Evolutionary conservation across 2,888 invertebrate species (phyloP).

Genomic region (Lucinisca nassula): DNA sequence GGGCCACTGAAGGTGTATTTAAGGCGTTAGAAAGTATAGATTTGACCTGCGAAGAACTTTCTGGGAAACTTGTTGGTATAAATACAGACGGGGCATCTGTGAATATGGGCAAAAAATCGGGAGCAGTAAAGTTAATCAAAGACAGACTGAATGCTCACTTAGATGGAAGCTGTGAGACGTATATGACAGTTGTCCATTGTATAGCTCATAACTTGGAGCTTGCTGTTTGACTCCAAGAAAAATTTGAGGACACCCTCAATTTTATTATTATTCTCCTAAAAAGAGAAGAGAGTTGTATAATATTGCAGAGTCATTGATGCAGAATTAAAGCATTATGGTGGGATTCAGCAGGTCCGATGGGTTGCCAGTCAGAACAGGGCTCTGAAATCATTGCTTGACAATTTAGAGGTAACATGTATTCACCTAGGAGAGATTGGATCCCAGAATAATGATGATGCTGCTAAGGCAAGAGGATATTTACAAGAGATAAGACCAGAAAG

Average conservation of each 20-base stretch:
- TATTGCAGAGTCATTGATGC: constrained; percentile 10
- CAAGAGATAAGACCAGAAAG: constrained; percentile 14
- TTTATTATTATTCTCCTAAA: constrained; percentile 32
- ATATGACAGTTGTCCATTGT: constrained; percentile 28
- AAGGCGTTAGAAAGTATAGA: constrained; percentile 15
- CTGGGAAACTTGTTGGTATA: constrained; percentile 23
- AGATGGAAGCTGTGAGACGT: constrained; percentile 7
- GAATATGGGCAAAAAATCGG: constrained; percentile 27
- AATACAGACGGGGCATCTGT: constrained; percentile 41
- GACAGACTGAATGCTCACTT: constrained; percentile 10
- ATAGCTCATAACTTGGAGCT: constrained; percentile 27
- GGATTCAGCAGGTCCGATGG: constrained; percentile 35
- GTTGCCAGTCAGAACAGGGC: constrained; percentile 27
- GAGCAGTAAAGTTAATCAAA: constrained; percentile 29
- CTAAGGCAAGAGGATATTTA: constrained; percentile 16
- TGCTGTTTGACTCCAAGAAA: constrained; percentile 18
- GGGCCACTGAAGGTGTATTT: neutral
- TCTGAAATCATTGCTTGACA: constrained; percentile 13
- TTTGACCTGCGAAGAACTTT: neutral
- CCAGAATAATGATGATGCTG: neutral
- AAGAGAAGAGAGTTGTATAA: constrained; percentile 27
- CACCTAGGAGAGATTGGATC: constrained; percentile 23
- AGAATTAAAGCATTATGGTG: constrained; percentile 30
- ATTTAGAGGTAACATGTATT: constrained; percentile 20
- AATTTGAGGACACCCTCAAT: constrained; percentile 17